A percentile compares a stretch with the other conserved stretches of the same genome.
Evolutionary conservation across 2,888 invertebrate genomes (phyloP).

Genomic region (Lycia hirtaria): DNA sequence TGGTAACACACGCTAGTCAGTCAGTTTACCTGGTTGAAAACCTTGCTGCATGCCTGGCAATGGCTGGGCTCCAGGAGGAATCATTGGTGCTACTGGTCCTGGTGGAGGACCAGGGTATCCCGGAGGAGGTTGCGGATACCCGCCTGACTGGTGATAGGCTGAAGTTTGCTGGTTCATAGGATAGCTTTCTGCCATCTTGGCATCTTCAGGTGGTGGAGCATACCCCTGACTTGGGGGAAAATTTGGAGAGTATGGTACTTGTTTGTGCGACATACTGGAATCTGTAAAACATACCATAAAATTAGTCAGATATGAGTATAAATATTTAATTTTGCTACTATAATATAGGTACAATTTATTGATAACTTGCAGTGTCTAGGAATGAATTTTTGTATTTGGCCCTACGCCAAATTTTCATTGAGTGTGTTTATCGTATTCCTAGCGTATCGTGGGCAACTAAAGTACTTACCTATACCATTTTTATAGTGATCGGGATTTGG

Average conservation of each 20-base stretch:
- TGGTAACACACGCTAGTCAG: too few relatives aligned
- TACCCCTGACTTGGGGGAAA: constrained; percentile 76
- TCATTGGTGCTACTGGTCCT: constrained; percentile 48
- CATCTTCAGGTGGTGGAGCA: constrained; percentile 67
- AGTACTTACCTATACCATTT: background rate
- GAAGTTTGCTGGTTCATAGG: constrained; percentile 59
- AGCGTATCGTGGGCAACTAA: background rate
- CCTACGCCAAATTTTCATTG: constrained; percentile 9
- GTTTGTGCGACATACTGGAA: constrained; percentile 78
- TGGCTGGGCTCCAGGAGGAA: constrained; percentile 70
- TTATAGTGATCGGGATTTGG: background rate
- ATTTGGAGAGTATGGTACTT: constrained; percentile 74
- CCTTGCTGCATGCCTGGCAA: constrained; percentile 74
- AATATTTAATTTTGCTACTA: background rate
- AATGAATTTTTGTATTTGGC: constrained; percentile 14
- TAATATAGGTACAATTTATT: constrained; percentile 1
- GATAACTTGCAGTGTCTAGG: constrained; percentile 17
- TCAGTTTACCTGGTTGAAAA: constrained; percentile 68
- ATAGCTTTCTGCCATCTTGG: constrained; percentile 60
- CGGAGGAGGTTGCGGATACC: constrained; percentile 35
- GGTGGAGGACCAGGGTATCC: constrained; percentile 68
- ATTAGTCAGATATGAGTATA: background rate
- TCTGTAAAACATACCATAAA: constrained; percentile 24
- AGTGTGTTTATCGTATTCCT: constrained; percentile 21
- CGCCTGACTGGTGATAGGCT: constrained; percentile 37